Base-by-base conservation (phyloP, 2,888 invertebrate genomes). In the Orchestes rusci region DNA sequence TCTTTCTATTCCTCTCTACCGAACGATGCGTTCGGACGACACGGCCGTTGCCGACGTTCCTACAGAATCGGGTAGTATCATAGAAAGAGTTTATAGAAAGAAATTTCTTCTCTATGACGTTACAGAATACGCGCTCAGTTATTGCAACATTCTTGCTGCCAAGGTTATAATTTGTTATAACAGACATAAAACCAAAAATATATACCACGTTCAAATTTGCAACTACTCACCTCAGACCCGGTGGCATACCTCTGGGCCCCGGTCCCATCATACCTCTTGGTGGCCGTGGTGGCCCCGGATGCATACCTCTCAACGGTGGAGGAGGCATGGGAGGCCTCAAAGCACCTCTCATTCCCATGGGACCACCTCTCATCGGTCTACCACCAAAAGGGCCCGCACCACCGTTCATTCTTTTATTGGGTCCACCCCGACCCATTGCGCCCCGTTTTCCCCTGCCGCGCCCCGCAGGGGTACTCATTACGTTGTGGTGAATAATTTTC, bases 391-490 rank as follows among this genome's bases (percentile, higher is more conserved):
- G 31, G 45, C 51, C 36, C 43, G 43, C 54, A 35, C 52, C 51
- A 40, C 56, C 58, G 53, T 59, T 61, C 39, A 59, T 54, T 35
- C 46, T 18, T 12, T 39, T 35, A 3, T 32, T 17, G 36, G 20
- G 17, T 8, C 35, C 42, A 15, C 48, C 48, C 12, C 44, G 23
- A 34, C 35, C 39, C 4, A 15, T 27, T 34, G 42, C 53, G 38
- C 55, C 52, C 35, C 55, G 54, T 51, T 51, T 53, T 47, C 53
- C 55, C 42, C 50, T 51, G 41, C 50, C 56, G 39, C 52, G 53
- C 18, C 41, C 58, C 20, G 60, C 53, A 15, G 59, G 61, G 32
- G 60, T 59, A 31, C 59, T 60, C 61, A 61, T 60, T 45, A 5
- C 39, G n/a, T n/a, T n/a, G 20, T 30, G 18, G 29, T 38, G 12